Evolutionary conservation across 2,888 invertebrate species (phyloP).

Genomic region (Heliconius erato): DNA sequence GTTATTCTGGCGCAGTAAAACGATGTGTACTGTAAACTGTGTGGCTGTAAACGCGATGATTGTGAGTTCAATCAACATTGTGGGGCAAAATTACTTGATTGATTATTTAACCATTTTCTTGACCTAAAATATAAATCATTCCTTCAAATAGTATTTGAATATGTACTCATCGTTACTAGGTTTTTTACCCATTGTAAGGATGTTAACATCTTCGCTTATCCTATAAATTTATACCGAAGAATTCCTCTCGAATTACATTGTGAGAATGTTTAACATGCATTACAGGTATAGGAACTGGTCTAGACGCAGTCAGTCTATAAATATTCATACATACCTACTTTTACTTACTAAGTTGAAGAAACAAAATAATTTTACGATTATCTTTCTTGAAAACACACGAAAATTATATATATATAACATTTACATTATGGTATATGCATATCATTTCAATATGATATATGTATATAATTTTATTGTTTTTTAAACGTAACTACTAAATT

Average conservation of each 20-base stretch:
- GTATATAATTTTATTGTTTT: too few relatives aligned
- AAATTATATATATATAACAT: neutral
- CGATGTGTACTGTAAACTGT: too few relatives aligned
- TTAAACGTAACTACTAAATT: too few relatives aligned
- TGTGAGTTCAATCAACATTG: neutral
- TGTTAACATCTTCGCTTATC: neutral
- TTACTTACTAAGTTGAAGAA: neutral
- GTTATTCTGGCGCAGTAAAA: neutral
- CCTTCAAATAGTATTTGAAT: neutral
- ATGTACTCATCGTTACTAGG: neutral
- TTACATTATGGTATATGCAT: neutral
- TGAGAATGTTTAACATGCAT: constrained; percentile 24
- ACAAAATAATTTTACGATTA: neutral
- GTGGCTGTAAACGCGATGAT: neutral
- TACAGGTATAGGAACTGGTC: constrained; percentile 29
- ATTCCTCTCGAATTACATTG: neutral
- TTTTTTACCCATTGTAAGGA: neutral
- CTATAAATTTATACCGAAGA: neutral
- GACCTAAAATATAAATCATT: neutral
- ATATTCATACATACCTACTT: constrained; percentile 10
- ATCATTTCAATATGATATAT: too few relatives aligned
- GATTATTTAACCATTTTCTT: too few relatives aligned
- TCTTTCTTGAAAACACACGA: neutral
- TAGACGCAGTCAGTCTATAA: constrained; percentile 37
- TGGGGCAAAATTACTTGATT: neutral